Evolutionary conservation across 92 coral and sea anemone species (phyloP).

Genomic region (Parazoanthus atlanticus): DNA sequence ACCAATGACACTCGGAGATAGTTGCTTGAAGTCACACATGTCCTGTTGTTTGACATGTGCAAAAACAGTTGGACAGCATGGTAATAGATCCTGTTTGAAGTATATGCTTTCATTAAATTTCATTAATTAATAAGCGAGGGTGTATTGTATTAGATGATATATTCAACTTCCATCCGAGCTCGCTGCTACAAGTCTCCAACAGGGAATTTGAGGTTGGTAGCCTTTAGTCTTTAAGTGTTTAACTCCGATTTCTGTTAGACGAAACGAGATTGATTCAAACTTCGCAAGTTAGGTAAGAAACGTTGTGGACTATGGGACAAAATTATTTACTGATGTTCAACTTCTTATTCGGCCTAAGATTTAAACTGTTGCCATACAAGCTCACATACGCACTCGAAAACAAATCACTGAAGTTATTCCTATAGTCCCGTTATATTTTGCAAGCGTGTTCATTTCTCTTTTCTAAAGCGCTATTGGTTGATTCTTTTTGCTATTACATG

Average conservation of each 20-base stretch:
- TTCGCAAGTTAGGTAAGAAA: not conserved
- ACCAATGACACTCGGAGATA: not conserved
- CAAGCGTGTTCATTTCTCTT: not conserved
- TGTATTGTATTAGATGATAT: not conserved
- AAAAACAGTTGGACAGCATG: not conserved
- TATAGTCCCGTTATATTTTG: not conserved
- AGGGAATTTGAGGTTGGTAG: not conserved
- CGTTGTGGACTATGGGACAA: not conserved
- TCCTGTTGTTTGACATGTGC: not conserved
- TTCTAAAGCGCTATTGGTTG: not conserved
- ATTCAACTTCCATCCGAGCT: not conserved
- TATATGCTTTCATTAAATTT: not conserved
- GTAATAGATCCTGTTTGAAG: not conserved
- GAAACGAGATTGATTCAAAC: not conserved
- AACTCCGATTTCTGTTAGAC: not conserved
- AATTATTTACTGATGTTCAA: not conserved
- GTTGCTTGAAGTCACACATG: not conserved
- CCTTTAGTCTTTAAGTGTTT: not conserved
- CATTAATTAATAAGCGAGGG: not conserved
- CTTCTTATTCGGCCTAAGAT: no score
- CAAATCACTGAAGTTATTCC: not conserved
- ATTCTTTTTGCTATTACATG: not conserved
- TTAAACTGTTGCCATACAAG: not conserved
- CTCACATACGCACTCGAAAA: not conserved
- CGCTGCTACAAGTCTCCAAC: not conserved